These are phyloP conservation scores for Macroramphosus scolopax DNA, from an alignment of 2,797 vertebrate genomes.

Conservation along the genomic window DNA sequence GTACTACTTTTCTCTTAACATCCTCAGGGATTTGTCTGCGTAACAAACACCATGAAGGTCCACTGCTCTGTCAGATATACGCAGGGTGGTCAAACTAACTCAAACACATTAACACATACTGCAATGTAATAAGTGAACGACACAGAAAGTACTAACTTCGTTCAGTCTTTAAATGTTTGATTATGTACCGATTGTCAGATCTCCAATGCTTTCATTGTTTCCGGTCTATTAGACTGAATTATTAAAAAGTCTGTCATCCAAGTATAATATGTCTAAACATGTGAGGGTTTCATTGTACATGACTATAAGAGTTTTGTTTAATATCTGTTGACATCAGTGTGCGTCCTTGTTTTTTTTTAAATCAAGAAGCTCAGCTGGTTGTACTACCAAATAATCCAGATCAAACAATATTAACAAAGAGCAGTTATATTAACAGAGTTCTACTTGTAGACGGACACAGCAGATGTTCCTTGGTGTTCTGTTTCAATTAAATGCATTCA, in stretches of 20 bases:
- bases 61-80: slow-evolving; percentile 26
- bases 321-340: slow-evolving; percentile 3
- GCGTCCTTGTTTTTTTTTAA: slow-evolving; percentile 3
- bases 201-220: too few relatives aligned
- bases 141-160: background rate
- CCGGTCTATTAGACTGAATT: too few relatives aligned
- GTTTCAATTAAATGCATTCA: slow-evolving; percentile 43
- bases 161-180: background rate
- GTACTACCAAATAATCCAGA: slow-evolving; percentile 2
- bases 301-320: background rate
- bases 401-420: slow-evolving; percentile 12
- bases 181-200: too few relatives aligned
- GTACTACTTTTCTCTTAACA: slow-evolving; percentile 33
- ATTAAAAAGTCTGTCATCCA: too few relatives aligned
- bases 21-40: slow-evolving; percentile 59
- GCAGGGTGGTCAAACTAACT: slow-evolving; percentile 1
- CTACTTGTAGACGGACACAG: background rate
- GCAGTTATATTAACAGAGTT: background rate
- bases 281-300: slow-evolving; percentile 18
- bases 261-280: too few relatives aligned
- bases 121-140: background rate
- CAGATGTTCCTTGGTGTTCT: slow-evolving; percentile 9
- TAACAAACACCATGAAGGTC: slow-evolving; percentile 29
- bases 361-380: slow-evolving; percentile 10
- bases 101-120: slow-evolving; percentile 1